Base-by-base conservation (phyloP, 2,797 vertebrate species). In the Cossypha caffra region DNA sequence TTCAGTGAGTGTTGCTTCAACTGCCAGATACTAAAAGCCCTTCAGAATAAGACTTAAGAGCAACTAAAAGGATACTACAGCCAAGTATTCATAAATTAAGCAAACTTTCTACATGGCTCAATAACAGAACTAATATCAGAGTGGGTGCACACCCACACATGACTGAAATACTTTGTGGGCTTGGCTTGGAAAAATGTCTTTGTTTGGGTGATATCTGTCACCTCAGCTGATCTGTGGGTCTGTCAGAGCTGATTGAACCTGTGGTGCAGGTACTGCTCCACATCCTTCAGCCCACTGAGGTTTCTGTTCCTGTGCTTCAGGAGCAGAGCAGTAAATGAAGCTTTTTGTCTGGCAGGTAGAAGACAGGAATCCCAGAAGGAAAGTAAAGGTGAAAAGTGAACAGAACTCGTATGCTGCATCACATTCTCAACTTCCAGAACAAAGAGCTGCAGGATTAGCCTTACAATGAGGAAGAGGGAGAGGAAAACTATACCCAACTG, bases 111-210 rank as follows among this genome's bases (percentile, higher is more conserved):
- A 16, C 1, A 1, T 9, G 5, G 57, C 20, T 75, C 12, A 59
- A 13, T 51, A 51, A 50, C 3, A 20, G 48, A 78, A 17, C 16
- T 78, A 72, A 51, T 61, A 48, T 12, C 78, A 4, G 5, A 58
- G 1, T 37, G 12, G 12, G 13, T 59, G n/a, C 14, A 21, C 6
- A 28, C 13, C 5, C 29, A 45, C 0, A 0, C 9, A 7, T 4
- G 50, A 35, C 9, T 79, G 48, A 66, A 86, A 51, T 1, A 2
- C 20, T 31, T 55, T 12, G 17, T 74, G 45, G 18, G 16, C 12
- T 52, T 72, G 31, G 13, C 40, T 66, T 69, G 35, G 38, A 21
- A 66, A 71, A 5, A 4, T 40, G 3, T 18, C 47, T 81, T 73
- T 47, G 12, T 14, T 3, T 3, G 9, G 33, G 13, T 58, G 14